Evolutionary conservation across 2,888 invertebrate species (phyloP), one percentile per base, ranked within the genome.

Genomic region (Lasius platythorax): DNA sequence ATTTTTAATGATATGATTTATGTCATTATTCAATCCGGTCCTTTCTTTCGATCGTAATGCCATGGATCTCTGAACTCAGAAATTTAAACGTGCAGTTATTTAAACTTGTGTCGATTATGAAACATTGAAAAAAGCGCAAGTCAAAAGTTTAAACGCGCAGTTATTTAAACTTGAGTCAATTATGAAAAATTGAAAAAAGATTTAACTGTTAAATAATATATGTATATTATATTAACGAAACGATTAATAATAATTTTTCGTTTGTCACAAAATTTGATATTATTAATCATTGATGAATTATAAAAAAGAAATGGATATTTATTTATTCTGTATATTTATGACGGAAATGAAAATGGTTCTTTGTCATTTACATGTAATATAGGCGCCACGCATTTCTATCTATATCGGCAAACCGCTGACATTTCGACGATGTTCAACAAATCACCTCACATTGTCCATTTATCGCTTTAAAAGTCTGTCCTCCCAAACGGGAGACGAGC

Each of bases 1-100:
- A 53, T 85, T 67, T 79, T 87, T 84, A 87, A 87, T 82, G 74
- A 87, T 78, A 87, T 87, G 89, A 89, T 89, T 89, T 89, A 87
- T 86, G 76, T 82, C 78, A 83, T 89, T 87, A 89, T 87, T 86
- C 85, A 85, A 89, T 87, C 81, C 72, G 72, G 76, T 78, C 85
- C 76, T 43, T 23, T 15, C n/a, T 61, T 46, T 74, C 84, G 67
- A 72, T 66, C 76, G 66, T 61, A 73, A 79, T 18, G 37, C 56
- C 33, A 37, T 11, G 76, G 86, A 89, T 79, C 89, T 85, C 40
- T 82, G 84, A 78, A 84, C 82, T 78, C 33, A 37, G n/a, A 12
- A 3, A n/a, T 30, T 50, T 30, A 4, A 68, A 30, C 9, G 53
- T 37, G 3, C 23, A 23, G 6, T 72, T 18, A 53, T 15, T 23